A percentile compares a stretch with the other conserved stretches of the same genome.
phyloP scores from a whole-genome alignment of 2,888 invertebrate genomes.

The Hypsopygia costalis region DNA sequence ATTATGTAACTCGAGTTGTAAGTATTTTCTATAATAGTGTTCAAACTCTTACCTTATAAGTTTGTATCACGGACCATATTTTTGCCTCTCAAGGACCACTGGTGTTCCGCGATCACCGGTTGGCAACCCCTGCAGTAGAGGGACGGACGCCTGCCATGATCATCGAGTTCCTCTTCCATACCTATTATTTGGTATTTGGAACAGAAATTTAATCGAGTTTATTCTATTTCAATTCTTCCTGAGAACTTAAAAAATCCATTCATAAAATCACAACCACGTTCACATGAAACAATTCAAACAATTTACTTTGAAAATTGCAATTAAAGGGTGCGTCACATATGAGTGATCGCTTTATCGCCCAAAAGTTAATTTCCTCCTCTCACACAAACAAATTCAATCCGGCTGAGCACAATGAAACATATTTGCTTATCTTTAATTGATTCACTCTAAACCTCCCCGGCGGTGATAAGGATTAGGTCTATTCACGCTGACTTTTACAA shows the following conservation, averaged over 20 bases:
- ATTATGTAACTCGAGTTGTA: too few relatives aligned
- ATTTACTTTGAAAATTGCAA: constrained; percentile 38
- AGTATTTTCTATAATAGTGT: too few relatives aligned
- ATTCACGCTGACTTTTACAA: constrained; percentile 80
- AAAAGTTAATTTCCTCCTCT: constrained; percentile 74
- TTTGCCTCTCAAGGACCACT: too few relatives aligned
- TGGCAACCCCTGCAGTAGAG: too few relatives aligned
- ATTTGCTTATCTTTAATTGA: constrained; percentile 81
- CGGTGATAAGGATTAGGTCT: constrained; percentile 75
- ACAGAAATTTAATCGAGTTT: too few relatives aligned
- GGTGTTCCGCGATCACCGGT: too few relatives aligned
- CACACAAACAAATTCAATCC: constrained; percentile 70
- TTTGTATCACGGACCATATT: too few relatives aligned
- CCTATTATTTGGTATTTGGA: too few relatives aligned
- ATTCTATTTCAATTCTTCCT: too few relatives aligned
- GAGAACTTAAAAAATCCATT: background rate
- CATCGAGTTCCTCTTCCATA: too few relatives aligned
- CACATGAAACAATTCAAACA: constrained; percentile 40
- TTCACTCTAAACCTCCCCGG: constrained; percentile 68
- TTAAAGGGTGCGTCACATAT: constrained; percentile 53
- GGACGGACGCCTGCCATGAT: too few relatives aligned
- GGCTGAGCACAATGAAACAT: constrained; percentile 60
- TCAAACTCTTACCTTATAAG: too few relatives aligned
- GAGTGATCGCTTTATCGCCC: constrained; percentile 65
- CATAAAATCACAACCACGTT: constrained; percentile 12